phyloP scores from a whole-genome alignment of 2,888 invertebrate species.

The Parnassius orleans region DNA sequence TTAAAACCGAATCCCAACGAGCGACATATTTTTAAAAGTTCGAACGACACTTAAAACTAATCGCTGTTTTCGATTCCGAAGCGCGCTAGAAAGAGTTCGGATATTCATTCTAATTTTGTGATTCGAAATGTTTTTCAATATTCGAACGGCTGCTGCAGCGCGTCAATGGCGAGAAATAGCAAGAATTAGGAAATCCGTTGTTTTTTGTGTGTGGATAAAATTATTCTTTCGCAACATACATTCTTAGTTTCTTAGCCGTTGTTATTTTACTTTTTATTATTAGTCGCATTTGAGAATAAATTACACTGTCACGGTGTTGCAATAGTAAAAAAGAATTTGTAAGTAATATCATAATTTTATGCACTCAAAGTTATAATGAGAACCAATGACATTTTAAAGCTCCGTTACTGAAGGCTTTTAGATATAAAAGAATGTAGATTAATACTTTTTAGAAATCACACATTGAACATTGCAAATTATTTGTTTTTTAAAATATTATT shows the following conservation, averaged over 20 bases:
- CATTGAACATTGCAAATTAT: too few relatives aligned
- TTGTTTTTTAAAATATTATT: constrained; percentile 18
- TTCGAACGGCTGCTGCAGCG: constrained; percentile 66
- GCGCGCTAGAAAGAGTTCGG: constrained; percentile 75
- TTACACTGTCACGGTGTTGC: too few relatives aligned
- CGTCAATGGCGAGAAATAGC: constrained; percentile 51
- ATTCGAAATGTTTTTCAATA: constrained; percentile 71
- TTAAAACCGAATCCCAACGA: constrained; percentile 73
- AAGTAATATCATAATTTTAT: too few relatives aligned
- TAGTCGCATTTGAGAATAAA: too few relatives aligned
- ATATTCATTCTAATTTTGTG: constrained; percentile 64
- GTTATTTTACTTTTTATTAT: constrained; percentile 26
- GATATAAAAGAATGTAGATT: too few relatives aligned
- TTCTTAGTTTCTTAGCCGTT: constrained; percentile 9
- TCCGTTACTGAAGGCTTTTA: too few relatives aligned
- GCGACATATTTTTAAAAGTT: constrained; percentile 79
- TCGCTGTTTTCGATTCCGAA: constrained; percentile 79
- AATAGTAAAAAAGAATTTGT: too few relatives aligned
- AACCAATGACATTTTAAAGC: too few relatives aligned
- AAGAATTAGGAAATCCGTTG: constrained; percentile 53
- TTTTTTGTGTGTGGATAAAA: constrained; percentile 29
- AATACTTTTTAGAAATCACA: constrained; percentile 24
- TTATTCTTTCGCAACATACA: constrained; percentile 12
- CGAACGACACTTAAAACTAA: constrained; percentile 79
- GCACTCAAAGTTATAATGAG: too few relatives aligned